Evolutionary conservation across 2,113 vertebrate genomes (phyloP).

Genomic region (Sapayoa aenigma): DNA sequence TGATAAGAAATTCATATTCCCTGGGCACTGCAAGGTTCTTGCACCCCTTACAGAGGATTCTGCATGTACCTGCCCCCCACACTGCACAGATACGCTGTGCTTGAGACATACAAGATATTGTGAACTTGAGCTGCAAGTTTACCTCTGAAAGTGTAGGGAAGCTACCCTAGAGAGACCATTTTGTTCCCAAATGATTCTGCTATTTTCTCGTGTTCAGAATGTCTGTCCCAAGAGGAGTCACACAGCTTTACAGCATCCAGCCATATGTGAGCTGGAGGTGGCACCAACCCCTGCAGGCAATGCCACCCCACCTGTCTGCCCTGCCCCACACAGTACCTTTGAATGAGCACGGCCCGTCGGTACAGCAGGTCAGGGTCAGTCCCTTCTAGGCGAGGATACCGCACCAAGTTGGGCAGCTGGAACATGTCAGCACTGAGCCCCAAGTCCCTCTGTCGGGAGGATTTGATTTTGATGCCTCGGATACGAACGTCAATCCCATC

Average conservation of each 20-base stretch:
- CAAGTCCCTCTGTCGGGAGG: constrained; percentile 89
- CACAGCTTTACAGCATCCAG: background rate
- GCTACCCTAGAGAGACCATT: background rate
- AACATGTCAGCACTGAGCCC: constrained; percentile 94
- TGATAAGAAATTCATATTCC: background rate
- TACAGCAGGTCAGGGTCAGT: constrained; percentile 89
- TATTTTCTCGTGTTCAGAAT: background rate
- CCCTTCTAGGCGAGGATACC: constrained; percentile 94
- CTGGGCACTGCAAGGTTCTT: background rate
- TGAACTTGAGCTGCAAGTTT: background rate
- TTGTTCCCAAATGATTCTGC: background rate
- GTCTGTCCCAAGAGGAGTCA: background rate
- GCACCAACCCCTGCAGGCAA: background rate
- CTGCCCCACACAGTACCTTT: constrained; percentile 77
- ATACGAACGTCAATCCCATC: constrained; percentile 96
- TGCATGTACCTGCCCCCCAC: background rate
- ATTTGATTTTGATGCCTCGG: constrained; percentile 94
- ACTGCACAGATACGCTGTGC: accelerated
- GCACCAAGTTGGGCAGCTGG: constrained; percentile 90
- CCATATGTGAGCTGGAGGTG: background rate
- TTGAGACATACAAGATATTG: background rate
- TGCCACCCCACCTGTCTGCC: background rate
- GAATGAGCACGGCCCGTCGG: constrained; percentile 86
- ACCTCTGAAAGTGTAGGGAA: background rate
- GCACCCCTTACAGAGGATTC: background rate